Evolutionary conservation across 2,888 invertebrate genomes (phyloP).

Genomic region (Parelbella ahira): DNA sequence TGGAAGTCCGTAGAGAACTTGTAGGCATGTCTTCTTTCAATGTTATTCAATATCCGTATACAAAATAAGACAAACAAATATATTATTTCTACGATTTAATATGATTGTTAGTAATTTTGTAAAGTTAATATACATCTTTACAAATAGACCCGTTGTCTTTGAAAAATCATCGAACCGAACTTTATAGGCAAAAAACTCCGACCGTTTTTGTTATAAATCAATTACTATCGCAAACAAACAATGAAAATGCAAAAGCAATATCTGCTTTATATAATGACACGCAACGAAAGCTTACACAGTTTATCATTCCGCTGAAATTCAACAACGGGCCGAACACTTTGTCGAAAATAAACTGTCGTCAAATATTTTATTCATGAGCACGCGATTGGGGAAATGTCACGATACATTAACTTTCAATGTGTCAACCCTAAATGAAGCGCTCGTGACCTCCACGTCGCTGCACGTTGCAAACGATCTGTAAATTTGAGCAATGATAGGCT

Average conservation of each 20-base stretch:
- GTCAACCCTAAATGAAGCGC: constrained; percentile 3
- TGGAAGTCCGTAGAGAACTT: no score
- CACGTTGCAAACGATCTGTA: background rate
- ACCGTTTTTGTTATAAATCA: constrained; percentile 10
- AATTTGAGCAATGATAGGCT: no score
- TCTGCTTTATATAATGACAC: constrained; percentile 4
- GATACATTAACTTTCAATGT: constrained; percentile 7
- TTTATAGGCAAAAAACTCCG: no score
- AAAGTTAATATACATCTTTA: no score
- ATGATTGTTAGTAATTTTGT: no score
- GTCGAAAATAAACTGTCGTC: constrained; percentile 3
- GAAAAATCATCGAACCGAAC: no score
- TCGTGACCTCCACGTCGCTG: no score
- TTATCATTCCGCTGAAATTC: constrained; percentile 12
- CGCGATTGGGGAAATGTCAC: constrained; percentile 6
- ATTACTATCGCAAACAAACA: constrained; percentile 7
- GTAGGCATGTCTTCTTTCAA: no score
- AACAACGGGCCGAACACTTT: constrained; percentile 7
- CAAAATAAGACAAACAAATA: no score
- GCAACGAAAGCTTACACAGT: background rate
- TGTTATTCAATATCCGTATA: no score
- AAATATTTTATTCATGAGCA: constrained; percentile 11
- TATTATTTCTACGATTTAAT: no score
- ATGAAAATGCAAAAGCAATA: background rate
- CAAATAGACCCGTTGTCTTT: no score